Percentiles rank a stretch among this genome's conserved stretches.
Conservation (phyloP, 2,888 invertebrate genomes). For the Lumbricus terrestris region DNA sequence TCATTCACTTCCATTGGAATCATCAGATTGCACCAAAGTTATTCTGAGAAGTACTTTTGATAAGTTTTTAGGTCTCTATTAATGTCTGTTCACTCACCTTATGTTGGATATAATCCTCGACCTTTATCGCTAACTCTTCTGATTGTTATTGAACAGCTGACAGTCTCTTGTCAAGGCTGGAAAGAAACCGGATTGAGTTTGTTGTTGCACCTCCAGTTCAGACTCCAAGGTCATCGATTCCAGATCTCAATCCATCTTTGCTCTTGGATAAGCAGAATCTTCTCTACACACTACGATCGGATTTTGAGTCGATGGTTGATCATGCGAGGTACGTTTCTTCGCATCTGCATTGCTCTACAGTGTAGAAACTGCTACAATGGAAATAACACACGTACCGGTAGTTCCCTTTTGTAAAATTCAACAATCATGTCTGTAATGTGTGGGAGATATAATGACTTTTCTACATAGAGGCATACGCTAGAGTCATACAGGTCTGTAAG, state of each 20-base stretch:
- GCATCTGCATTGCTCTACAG: not conserved
- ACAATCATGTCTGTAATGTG: too few relatives aligned
- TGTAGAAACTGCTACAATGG: not conserved
- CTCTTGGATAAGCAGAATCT: constrained; percentile 58
- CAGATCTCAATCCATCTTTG: constrained; percentile 55
- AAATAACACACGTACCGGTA: too few relatives aligned
- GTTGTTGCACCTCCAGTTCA: constrained; percentile 49
- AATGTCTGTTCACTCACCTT: too few relatives aligned
- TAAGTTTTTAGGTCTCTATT: too few relatives aligned
- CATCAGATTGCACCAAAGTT: too few relatives aligned
- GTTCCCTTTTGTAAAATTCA: too few relatives aligned
- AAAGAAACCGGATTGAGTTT: constrained; percentile 18
- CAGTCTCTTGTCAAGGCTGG: constrained; percentile 46
- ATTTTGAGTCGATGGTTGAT: constrained; percentile 60
- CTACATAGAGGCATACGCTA: too few relatives aligned
- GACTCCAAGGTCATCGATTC: constrained; percentile 61
- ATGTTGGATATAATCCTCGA: too few relatives aligned
- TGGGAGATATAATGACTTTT: too few relatives aligned
- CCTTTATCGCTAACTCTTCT: not conserved
- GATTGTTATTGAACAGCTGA: constrained; percentile 42
- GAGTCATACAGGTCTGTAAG: too few relatives aligned
- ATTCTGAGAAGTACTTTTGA: too few relatives aligned
- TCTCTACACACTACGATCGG: constrained; percentile 60
- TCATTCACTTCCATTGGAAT: too few relatives aligned
- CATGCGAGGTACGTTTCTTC: constrained; percentile 50